Base-by-base conservation (phyloP, 1,140 invertebrate species). In the Capitella teleta region DNA sequence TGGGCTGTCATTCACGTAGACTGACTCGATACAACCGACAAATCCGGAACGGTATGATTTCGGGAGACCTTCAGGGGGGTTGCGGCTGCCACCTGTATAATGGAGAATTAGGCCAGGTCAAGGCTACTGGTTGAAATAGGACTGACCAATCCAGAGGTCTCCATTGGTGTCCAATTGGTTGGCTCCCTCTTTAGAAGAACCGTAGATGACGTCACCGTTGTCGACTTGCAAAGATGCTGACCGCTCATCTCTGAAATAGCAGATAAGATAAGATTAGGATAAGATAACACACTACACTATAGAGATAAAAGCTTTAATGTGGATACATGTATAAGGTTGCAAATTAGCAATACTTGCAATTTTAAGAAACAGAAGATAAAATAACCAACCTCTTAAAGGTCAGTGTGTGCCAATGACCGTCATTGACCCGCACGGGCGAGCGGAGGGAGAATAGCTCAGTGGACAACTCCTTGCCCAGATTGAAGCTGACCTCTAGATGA, bases 331-430 rank as follows among this genome's bases (percentile, higher is more conserved):
- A 32, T 30, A 38, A 23, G 16, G 42, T 19, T 26, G 16, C 5
- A 25, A 24, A 3, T 21, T 38, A 44, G 18, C 28, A 44, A 21
- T 28, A 8, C 23, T 8, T 16, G 28, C 18, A 8, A 47, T 47
- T 5, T 24, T 32, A 28, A 26, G 12, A 34, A 28, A 40, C 24
- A 8, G 28, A 5, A 36, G n/a, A n/a, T n/a, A n/a, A n/a, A n/a
- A 24, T 19, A 18, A 45, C 46, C 41, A 56, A 70, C 67, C 68
- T 63, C 43, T 59, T 54, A 23, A 82, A 76, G 5, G 76, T 70
- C 3, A 84, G 72, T 18, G 77, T 79, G 63, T 87, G 84, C 83
- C 84, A 86, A 34, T 80, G 63, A 0, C 82, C 82, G 70, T 87
- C 82, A 61, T 81, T 76, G 2, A 86, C 77, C 58, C 77, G 30